A percentile compares a stretch with the other conserved stretches of the same genome.
phyloP scores from a whole-genome alignment of 2,888 invertebrate species.

The Apomyelois bistriatella region DNA sequence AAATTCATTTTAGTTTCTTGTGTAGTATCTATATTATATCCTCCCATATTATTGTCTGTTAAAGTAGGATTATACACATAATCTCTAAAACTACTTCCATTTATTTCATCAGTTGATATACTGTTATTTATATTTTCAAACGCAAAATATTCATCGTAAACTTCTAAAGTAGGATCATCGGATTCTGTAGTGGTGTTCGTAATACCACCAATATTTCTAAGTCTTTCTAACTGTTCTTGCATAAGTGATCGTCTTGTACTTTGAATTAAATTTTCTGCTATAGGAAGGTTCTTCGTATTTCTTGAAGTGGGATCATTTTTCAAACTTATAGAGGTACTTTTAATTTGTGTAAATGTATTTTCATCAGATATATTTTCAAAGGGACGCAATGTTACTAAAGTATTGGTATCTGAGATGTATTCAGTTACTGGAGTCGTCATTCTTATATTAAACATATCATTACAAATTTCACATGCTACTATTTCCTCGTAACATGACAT shows the following conservation, averaged over 20 bases:
- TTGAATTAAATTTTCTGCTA: conserved; percentile 25
- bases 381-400: not conserved
- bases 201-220: conserved; percentile 32
- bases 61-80: conserved; percentile 2
- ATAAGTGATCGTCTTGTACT: not conserved
- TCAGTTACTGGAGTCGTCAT: not conserved
- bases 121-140: conserved; percentile 28
- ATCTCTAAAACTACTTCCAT: conserved; percentile 1
- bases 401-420: not conserved
- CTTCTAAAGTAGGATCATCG: conserved; percentile 26
- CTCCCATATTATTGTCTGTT: conserved; percentile 1
- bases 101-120: not conserved
- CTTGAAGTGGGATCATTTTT: not conserved
- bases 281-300: conserved; percentile 4
- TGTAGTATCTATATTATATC: conserved; percentile 1
- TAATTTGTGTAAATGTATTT: not conserved
- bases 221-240: conserved; percentile 33
- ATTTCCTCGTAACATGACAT: conserved; percentile 45
- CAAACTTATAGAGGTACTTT: not conserved
- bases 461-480: conserved; percentile 51
- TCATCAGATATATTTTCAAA: not conserved
- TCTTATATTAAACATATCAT: not conserved
- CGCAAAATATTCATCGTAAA: conserved; percentile 30
- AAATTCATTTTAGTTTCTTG: conserved; percentile 14
- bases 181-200: conserved; percentile 5